phyloP scores from a whole-genome alignment of 2,113 vertebrate genomes.

The Fukomys damarensis region DNA sequence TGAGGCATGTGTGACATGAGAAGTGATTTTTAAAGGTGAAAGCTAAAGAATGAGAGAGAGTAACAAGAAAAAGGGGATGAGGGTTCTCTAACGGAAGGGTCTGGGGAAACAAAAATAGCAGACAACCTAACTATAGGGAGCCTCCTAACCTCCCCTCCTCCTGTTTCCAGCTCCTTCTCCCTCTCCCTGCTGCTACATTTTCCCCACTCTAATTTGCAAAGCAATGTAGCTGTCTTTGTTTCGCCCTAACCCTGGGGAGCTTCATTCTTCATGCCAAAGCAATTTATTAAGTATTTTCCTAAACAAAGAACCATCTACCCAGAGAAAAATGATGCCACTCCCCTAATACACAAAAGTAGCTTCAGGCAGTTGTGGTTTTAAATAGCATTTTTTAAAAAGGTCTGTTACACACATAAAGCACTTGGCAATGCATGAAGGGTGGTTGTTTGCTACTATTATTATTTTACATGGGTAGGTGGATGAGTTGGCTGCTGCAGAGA shows the following conservation, averaged over 20 bases:
- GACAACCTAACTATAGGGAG: background rate
- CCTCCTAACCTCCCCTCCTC: background rate
- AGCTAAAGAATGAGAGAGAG: slow-evolving; percentile 33
- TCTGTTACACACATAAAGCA: slow-evolving; percentile 51
- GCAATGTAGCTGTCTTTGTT: slow-evolving; percentile 56
- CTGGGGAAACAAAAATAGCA: background rate
- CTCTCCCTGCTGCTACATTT: background rate
- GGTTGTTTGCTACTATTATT: slow-evolving; percentile 61
- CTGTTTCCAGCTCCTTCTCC: background rate
- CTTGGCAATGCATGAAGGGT: slow-evolving; percentile 56
- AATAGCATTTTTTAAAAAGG: slow-evolving; percentile 68
- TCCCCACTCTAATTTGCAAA: slow-evolving; percentile 63
- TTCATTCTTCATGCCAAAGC: slow-evolving; percentile 72
- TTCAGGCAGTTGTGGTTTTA: slow-evolving; percentile 73
- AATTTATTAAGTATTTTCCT: slow-evolving; percentile 78
- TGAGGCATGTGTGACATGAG: slow-evolving; percentile 2
- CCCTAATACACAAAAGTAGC: slow-evolving; percentile 71
- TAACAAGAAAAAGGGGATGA: background rate
- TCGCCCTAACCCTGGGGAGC: slow-evolving; percentile 58
- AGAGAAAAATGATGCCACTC: slow-evolving; percentile 74
- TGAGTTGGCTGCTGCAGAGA: slow-evolving; percentile 1
- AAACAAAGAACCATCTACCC: slow-evolving; percentile 72
- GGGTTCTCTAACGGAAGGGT: slow-evolving; percentile 31
- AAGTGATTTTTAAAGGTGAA: slow-evolving; percentile 58
- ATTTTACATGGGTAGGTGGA: slow-evolving; percentile 47